Percentiles rank a stretch among this genome's conserved stretches.
Evolutionary conservation across 2,797 vertebrate species (phyloP).

Genomic region (Danionella dracula): DNA sequence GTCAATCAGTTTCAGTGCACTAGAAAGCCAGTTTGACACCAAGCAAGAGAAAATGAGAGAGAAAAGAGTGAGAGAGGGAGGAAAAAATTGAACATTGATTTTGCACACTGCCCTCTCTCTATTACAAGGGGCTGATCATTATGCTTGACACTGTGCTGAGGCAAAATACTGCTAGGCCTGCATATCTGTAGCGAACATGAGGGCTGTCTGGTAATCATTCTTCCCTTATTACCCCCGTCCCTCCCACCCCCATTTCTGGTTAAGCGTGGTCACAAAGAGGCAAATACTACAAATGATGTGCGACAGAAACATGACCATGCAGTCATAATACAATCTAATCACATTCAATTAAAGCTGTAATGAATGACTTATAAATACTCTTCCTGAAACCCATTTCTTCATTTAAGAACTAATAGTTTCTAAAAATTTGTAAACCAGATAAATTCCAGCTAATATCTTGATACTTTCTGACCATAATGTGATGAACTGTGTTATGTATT

Average conservation of each 20-base stretch:
- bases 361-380: too few species aligned
- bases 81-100: slow-evolving; percentile 72
- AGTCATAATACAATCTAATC: too few species aligned
- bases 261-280: slow-evolving; percentile 31
- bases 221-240: slow-evolving; percentile 52
- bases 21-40: slow-evolving; percentile 3
- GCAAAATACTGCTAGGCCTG: slow-evolving; percentile 54
- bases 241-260: slow-evolving; percentile 37
- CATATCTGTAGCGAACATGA: slow-evolving; percentile 50
- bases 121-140: slow-evolving; percentile 70
- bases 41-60: neutral
- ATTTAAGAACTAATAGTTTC: too few species aligned
- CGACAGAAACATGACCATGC: neutral
- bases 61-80: slow-evolving; percentile 41
- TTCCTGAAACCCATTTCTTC: too few species aligned
- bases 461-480: too few species aligned
- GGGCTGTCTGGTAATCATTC: slow-evolving; percentile 59
- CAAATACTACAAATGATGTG: slow-evolving; percentile 11
- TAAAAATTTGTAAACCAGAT: too few species aligned
- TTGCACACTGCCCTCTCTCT: slow-evolving; percentile 70
- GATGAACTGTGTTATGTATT: too few species aligned
- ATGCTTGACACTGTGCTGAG: slow-evolving; percentile 50
- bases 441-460: too few species aligned
- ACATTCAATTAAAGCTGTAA: too few species aligned
- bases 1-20: slow-evolving; percentile 62